These are phyloP conservation scores for Trissoscelio sp. DNA, from an alignment of 2,888 invertebrate genomes.

Conservation along the genomic window DNA sequence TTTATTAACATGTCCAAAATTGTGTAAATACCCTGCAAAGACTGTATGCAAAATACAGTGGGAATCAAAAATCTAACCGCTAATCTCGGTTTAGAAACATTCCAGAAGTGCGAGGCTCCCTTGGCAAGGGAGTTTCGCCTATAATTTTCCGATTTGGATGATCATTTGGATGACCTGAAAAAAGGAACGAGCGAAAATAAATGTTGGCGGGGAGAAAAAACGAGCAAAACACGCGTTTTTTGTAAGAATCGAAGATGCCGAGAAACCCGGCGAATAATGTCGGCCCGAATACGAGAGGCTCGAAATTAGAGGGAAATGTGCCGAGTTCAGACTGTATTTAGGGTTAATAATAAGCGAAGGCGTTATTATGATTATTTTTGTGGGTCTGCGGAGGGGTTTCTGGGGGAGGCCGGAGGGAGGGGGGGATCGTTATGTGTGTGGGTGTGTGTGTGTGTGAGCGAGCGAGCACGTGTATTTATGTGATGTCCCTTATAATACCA, in stretches of 20 bases:
- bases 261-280: constrained; percentile 45
- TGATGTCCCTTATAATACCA: constrained; percentile 67
- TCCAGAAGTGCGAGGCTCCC: no score
- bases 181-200: constrained; percentile 25
- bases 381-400: constrained; percentile 54
- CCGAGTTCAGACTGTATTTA: constrained; percentile 72
- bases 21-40: no score
- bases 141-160: constrained; percentile 72
- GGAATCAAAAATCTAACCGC: background rate
- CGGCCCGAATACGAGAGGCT: constrained; percentile 58
- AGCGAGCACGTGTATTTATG: constrained; percentile 67
- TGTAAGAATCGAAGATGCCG: constrained; percentile 36
- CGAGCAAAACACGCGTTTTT: constrained; percentile 16
- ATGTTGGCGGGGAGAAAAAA: background rate
- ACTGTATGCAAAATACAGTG: background rate
- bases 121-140: constrained; percentile 50
- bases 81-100: constrained; percentile 28
- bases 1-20: no score
- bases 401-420: constrained; percentile 54
- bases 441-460: constrained; percentile 17
- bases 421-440: constrained; percentile 32
- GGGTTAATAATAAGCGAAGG: constrained; percentile 69
- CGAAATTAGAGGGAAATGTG: constrained; percentile 65
- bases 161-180: constrained; percentile 33
- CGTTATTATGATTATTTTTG: constrained; percentile 48